These are phyloP conservation scores for Brachypodius melanocephalos DNA, from an alignment of 2,113 vertebrate species.

Conservation along the genomic window DNA sequence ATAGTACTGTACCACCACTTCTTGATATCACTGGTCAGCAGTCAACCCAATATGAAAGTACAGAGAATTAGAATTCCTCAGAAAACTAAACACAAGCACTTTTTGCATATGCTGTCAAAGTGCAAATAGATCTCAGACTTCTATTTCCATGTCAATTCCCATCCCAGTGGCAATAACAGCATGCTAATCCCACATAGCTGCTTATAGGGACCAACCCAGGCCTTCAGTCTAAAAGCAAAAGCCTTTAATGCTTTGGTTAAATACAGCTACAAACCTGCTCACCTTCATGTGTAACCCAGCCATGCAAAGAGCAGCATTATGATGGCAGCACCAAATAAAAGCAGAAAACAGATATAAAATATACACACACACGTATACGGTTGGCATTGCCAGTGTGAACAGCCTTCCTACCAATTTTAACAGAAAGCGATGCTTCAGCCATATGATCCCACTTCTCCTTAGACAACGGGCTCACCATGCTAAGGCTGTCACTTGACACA, in stretches of 20 bases:
- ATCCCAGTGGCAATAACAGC: background rate
- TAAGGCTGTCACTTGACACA: background rate
- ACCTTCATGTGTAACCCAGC: background rate
- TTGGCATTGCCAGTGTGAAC: background rate
- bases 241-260: background rate
- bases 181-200: background rate
- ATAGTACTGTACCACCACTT: background rate
- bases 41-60: background rate
- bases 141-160: background rate
- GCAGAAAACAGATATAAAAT: background rate
- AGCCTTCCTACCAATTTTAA: background rate
- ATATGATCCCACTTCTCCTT: background rate
- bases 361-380: rapidly evolving
- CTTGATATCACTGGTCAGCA: background rate
- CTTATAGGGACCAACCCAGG: background rate
- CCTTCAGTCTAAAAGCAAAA: background rate
- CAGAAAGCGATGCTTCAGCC: background rate
- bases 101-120: background rate
- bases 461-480: rapidly evolving
- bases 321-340: background rate
- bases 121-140: background rate
- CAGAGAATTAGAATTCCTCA: background rate
- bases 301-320: background rate
- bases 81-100: background rate
- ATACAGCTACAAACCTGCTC: background rate